Evolutionary conservation across 2,113 vertebrate genomes (phyloP).

Genomic region (Benitochromis conjunctus): DNA sequence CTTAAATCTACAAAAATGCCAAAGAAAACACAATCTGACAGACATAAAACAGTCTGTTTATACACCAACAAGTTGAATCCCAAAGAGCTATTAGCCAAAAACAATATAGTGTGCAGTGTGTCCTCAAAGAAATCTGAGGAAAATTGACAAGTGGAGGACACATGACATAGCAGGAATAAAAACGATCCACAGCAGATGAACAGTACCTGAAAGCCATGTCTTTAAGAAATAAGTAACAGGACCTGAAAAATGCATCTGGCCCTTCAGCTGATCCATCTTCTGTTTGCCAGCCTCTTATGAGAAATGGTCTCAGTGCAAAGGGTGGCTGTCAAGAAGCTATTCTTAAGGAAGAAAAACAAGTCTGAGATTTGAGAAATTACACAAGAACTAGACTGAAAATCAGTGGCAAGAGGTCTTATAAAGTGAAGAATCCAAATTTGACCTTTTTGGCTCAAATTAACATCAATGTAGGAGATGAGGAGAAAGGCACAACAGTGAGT

Average conservation of each 20-base stretch:
- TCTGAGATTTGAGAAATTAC: not conserved
- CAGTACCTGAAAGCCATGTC: not conserved
- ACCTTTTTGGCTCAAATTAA: not conserved
- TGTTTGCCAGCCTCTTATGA: not conserved
- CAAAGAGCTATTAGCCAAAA: not conserved
- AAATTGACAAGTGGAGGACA: not conserved
- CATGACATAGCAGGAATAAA: not conserved
- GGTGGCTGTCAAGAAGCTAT: not conserved
- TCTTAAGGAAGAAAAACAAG: not conserved
- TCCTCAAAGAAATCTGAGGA: not conserved
- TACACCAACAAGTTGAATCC: not conserved
- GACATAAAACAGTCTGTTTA: not conserved
- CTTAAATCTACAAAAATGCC: not conserved
- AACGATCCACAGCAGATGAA: not conserved
- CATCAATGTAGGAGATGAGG: not conserved
- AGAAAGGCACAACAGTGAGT: not conserved
- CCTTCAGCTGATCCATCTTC: not conserved
- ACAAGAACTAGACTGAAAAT: not conserved
- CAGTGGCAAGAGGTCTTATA: not conserved
- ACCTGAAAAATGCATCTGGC: not conserved
- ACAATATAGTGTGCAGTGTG: not conserved
- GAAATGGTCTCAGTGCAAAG: not conserved
- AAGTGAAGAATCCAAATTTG: not conserved
- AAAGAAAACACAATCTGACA: not conserved
- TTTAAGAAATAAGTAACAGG: not conserved